Conservation (phyloP, 2,113 vertebrate genomes). For the Elaphurus davidianus region DNA sequence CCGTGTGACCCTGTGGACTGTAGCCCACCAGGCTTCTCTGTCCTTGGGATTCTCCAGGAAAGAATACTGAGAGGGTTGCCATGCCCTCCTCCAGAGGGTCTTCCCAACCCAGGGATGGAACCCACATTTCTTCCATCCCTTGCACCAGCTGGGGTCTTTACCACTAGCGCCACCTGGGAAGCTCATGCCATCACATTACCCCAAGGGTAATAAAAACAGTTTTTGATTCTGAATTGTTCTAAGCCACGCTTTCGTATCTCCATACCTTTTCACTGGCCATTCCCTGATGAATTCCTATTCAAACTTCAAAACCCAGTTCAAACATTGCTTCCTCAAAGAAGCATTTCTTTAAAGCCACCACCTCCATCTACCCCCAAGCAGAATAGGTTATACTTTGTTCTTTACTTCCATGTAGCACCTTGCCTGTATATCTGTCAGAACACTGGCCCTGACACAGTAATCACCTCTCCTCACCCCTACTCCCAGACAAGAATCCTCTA, state of each 20-base stretch:
- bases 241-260: not conserved
- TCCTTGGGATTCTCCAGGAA: not conserved
- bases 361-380: not conserved
- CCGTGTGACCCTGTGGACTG: not conserved
- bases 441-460: not conserved
- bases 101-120: not conserved
- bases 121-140: not conserved
- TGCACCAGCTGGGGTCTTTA: not conserved
- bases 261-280: not conserved
- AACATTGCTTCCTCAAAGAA: not conserved
- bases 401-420: not conserved
- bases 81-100: not conserved
- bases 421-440: not conserved
- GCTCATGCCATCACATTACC: not conserved
- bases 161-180: not conserved
- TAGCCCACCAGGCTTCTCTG: not conserved
- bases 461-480: fast-evolving
- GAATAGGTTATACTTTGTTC: not conserved
- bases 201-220: not conserved
- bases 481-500: too few species aligned
- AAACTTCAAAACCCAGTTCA: not conserved
- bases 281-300: not conserved
- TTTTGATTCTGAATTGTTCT: not conserved
- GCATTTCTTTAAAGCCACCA: not conserved
- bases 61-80: not conserved